phyloP scores from a whole-genome alignment of 2,113 vertebrate genomes.

The Microcebus ravelobensis region DNA sequence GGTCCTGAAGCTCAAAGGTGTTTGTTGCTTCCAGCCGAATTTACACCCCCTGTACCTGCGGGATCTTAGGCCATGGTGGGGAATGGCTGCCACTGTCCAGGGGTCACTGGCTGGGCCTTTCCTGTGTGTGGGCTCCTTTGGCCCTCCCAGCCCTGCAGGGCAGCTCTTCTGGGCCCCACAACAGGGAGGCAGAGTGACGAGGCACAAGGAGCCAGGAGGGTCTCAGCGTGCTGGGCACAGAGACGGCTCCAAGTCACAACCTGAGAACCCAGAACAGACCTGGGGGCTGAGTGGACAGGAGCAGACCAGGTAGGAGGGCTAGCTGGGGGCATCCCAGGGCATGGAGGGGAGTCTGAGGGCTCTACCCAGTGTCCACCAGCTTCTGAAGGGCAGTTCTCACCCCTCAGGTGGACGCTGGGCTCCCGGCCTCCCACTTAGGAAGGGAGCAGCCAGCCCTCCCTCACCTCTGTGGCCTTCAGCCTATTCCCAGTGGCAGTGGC shows the following conservation, averaged over 20 bases:
- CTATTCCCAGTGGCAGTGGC: neutral
- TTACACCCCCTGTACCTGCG: fast-evolving
- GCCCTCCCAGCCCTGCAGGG: neutral
- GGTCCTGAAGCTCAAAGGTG: neutral
- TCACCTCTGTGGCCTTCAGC: neutral
- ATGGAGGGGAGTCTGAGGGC: neutral
- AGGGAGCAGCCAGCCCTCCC: neutral
- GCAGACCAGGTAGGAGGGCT: too few relatives aligned
- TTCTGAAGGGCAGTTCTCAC: neutral
- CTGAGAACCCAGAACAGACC: neutral
- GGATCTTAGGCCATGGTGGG: too few relatives aligned
- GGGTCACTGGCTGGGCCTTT: too few relatives aligned
- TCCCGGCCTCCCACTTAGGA: neutral
- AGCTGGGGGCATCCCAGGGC: too few relatives aligned
- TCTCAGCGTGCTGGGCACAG: neutral
- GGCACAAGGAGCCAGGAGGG: neutral
- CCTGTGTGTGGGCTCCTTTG: neutral
- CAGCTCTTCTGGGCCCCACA: neutral
- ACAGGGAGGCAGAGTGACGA: too few relatives aligned
- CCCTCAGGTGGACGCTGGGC: neutral
- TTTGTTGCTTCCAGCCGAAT: neutral
- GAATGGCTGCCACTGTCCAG: neutral
- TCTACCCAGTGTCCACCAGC: neutral
- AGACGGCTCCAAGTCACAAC: neutral
- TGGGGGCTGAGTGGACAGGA: neutral